Evolutionary conservation across 2,113 vertebrate species (phyloP).

Genomic region (Nycticebus coucang): DNA sequence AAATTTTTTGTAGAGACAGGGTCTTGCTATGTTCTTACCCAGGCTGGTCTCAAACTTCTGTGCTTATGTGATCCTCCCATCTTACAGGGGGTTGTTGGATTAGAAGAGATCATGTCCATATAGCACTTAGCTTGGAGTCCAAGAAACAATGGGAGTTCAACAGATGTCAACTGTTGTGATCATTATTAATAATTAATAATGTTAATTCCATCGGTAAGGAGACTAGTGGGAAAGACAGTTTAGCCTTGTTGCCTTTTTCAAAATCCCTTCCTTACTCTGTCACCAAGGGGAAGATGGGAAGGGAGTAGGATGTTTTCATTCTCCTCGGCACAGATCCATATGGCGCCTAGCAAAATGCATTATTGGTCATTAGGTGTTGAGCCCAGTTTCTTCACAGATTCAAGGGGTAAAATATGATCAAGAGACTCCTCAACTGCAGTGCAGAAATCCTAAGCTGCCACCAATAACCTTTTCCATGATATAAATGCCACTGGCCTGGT

Average conservation of each 20-base stretch:
- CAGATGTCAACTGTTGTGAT: neutral
- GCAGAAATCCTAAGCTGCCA: conserved; percentile 31
- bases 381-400: conserved; percentile 66
- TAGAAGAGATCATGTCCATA: neutral
- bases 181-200: neutral
- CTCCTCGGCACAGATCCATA: conserved; percentile 54
- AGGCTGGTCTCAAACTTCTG: too few relatives aligned
- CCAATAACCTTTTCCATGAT: conserved; percentile 60
- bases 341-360: conserved; percentile 29
- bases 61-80: too few relatives aligned
- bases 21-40: too few relatives aligned
- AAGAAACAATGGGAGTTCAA: neutral
- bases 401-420: conserved; percentile 71
- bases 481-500: conserved; percentile 59
- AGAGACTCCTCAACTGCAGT: conserved; percentile 1
- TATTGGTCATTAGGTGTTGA: conserved; percentile 59
- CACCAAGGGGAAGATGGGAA: neutral
- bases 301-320: conserved; percentile 34
- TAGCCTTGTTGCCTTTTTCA: neutral
- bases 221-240: neutral
- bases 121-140: neutral
- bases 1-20: too few relatives aligned
- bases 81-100: neutral
- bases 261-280: neutral
- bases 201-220: neutral